A percentile compares a stretch with the other conserved stretches of the same genome.
phyloP scores from a whole-genome alignment of 2,888 invertebrate species.

The Lithophane socia region DNA sequence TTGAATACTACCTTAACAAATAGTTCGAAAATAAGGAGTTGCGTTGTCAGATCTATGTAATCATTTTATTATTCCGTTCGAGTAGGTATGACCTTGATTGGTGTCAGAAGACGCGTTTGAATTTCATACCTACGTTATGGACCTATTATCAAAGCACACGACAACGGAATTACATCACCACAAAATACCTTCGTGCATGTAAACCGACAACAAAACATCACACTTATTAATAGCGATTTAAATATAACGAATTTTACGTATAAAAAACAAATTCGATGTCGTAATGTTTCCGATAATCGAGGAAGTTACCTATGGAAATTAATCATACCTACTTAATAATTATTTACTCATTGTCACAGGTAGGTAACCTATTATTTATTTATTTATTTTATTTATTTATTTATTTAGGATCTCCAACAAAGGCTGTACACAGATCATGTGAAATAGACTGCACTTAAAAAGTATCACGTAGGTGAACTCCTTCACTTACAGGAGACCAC shows the following conservation, averaged over 20 bases:
- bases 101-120: conserved; percentile 64
- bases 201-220: conserved; percentile 53
- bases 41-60: conserved; percentile 30
- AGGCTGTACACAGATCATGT: too few species aligned
- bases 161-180: conserved; percentile 70
- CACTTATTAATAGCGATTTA: conserved; percentile 62
- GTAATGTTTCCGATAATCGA: conserved; percentile 8
- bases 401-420: too few species aligned
- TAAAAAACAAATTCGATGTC: conserved; percentile 15
- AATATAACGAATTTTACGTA: conserved; percentile 12
- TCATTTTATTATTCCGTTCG: conserved; percentile 67
- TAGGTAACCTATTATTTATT: too few species aligned
- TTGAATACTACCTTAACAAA: neutral
- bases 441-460: too few species aligned
- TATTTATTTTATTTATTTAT: too few species aligned
- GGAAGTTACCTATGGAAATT: conserved; percentile 3
- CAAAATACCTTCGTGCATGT: conserved; percentile 23
- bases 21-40: conserved; percentile 21
- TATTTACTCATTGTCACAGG: neutral
- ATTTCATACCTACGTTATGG: conserved; percentile 63
- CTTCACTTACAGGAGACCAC: too few species aligned
- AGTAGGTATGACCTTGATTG: conserved; percentile 74
- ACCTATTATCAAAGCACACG: conserved; percentile 67
- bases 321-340: neutral
- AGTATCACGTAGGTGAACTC: too few species aligned